These are phyloP conservation scores for Helogale parvula DNA, from an alignment of 2,113 vertebrate species.

Conservation along the genomic window DNA sequence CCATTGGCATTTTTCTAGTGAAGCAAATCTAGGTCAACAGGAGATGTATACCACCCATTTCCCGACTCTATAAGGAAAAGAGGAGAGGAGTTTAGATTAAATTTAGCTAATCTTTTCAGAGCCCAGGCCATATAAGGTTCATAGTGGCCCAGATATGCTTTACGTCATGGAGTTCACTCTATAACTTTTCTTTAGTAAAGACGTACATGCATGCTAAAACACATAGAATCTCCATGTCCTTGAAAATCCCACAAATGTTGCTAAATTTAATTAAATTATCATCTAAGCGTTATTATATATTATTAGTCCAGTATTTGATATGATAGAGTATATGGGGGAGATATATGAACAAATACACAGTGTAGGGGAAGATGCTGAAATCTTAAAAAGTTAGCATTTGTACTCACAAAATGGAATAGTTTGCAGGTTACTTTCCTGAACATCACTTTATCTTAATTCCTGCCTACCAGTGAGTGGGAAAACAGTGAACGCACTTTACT, in stretches of 20 bases:
- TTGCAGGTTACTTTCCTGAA: conserved; percentile 8
- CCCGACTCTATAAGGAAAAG: background rate
- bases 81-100: conserved; percentile 12
- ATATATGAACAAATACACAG: background rate
- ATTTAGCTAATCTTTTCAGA: conserved; percentile 47
- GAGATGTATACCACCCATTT: background rate
- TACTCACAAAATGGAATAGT: background rate
- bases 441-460: background rate
- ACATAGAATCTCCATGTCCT: background rate
- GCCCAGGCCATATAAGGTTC: background rate
- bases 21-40: conserved; percentile 1
- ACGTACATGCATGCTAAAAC: background rate
- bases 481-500: background rate
- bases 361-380: background rate
- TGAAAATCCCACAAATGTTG: background rate
- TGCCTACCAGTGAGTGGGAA: background rate
- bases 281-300: background rate
- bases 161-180: background rate
- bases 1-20: background rate
- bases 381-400: background rate
- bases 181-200: background rate
- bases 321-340: background rate
- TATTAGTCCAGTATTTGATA: background rate
- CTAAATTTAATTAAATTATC: conserved; percentile 29
- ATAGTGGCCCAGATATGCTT: background rate